phyloP scores from a whole-genome alignment of 2,888 invertebrate species.

The Trissolcus brochymenae region DNA sequence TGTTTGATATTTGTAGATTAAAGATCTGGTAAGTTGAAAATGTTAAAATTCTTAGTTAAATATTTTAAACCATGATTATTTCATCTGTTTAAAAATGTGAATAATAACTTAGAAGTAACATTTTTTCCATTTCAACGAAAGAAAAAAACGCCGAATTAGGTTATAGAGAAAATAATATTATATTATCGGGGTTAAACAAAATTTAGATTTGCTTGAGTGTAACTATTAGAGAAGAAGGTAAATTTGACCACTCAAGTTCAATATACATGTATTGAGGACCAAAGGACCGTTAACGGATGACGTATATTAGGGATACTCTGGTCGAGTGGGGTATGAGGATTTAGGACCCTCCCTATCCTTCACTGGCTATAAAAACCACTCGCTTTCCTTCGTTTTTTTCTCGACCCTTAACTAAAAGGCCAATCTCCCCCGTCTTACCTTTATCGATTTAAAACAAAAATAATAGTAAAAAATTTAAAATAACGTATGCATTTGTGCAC shows the following conservation, averaged over 20 bases:
- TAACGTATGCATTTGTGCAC: neutral
- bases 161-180: no score
- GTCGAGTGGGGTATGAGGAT: constrained; percentile 74
- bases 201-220: no score
- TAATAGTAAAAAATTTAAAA: constrained; percentile 4
- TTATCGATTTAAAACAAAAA: constrained; percentile 71
- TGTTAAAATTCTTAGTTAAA: no score
- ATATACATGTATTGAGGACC: constrained; percentile 53
- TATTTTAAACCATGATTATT: no score
- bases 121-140: no score
- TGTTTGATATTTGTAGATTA: neutral
- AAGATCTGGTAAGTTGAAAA: neutral
- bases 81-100: no score
- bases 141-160: no score
- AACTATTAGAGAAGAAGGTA: constrained; percentile 15
- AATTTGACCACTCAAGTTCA: constrained; percentile 52
- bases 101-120: no score
- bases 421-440: constrained; percentile 69
- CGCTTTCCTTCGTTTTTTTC: constrained; percentile 72
- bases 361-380: constrained; percentile 76
- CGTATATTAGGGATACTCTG: constrained; percentile 76
- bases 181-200: neutral
- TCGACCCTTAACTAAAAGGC: constrained; percentile 71
- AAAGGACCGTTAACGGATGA: constrained; percentile 74
- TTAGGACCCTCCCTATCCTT: constrained; percentile 73